Evolutionary conservation across 2,113 vertebrate genomes (phyloP).

Genomic region (Gavia stellata): DNA sequence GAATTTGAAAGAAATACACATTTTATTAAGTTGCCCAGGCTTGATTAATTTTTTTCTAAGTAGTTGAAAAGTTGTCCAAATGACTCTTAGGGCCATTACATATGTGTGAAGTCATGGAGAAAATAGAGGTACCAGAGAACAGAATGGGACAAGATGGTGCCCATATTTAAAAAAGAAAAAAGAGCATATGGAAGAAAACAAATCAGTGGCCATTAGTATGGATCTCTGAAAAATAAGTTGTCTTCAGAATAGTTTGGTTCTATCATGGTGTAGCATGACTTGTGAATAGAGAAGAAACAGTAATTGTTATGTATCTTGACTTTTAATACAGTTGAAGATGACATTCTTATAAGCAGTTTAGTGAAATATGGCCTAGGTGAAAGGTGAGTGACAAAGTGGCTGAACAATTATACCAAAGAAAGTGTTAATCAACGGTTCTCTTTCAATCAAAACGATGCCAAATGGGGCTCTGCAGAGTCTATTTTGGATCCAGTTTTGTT

Average conservation of each 20-base stretch:
- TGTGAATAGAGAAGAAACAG: neutral
- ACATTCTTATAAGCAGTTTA: neutral
- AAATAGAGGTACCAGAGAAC: neutral
- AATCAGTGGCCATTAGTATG: neutral
- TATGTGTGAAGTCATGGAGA: neutral
- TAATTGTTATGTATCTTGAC: neutral
- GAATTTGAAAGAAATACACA: neutral
- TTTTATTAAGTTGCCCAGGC: neutral
- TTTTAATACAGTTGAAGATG: neutral
- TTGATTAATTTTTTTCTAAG: neutral
- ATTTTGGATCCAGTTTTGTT: neutral
- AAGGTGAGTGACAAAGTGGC: neutral
- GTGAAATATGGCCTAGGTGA: neutral
- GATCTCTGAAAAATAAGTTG: neutral
- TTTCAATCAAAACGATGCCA: neutral
- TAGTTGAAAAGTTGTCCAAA: neutral
- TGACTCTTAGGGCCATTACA: neutral
- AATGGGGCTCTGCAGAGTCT: neutral
- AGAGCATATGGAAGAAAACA: neutral
- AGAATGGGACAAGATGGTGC: neutral
- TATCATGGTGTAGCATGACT: neutral
- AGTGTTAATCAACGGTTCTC: neutral
- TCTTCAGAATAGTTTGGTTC: neutral
- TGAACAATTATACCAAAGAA: neutral
- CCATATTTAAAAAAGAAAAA: neutral